Evolutionary conservation across 1,140 invertebrate species (phyloP).

Genomic region (Nymphalis io): DNA sequence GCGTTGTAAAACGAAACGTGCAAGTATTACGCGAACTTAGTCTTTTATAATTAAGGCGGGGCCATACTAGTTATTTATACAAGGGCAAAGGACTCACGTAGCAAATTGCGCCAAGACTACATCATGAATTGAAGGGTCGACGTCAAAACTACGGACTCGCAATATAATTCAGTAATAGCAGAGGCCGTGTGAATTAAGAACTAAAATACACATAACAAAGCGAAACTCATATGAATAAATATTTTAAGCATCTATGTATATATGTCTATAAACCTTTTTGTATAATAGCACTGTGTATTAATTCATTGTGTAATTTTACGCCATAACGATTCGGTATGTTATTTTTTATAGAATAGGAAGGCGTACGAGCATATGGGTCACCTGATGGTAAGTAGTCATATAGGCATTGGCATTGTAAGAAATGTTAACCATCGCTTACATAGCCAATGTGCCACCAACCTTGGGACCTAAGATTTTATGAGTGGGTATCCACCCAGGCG

Average conservation of each 20-base stretch:
- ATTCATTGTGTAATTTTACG: too few relatives aligned
- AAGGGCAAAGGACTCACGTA: background rate
- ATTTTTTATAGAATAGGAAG: too few relatives aligned
- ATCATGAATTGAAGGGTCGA: conserved; percentile 9
- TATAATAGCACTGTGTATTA: too few relatives aligned
- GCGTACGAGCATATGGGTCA: too few relatives aligned
- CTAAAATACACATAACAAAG: conserved; percentile 1
- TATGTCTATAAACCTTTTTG: background rate
- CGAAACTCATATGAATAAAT: background rate
- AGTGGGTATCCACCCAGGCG: too few relatives aligned
- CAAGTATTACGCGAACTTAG: background rate
- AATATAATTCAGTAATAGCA: conserved; percentile 4
- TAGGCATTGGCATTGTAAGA: too few relatives aligned
- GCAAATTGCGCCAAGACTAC: conserved; percentile 6
- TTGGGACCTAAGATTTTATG: too few relatives aligned
- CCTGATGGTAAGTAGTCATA: too few relatives aligned
- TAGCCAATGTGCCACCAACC: too few relatives aligned
- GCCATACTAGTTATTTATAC: background rate
- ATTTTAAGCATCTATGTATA: background rate
- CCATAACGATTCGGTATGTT: too few relatives aligned
- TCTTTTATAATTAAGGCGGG: background rate
- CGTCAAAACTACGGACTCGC: background rate
- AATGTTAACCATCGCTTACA: too few relatives aligned
- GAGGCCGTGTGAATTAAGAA: background rate
- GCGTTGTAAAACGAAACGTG: too few relatives aligned